A percentile compares a stretch with the other conserved stretches of the same genome.
phyloP scores from a whole-genome alignment of 2,797 vertebrate genomes.

The Eremophila alpestris region DNA sequence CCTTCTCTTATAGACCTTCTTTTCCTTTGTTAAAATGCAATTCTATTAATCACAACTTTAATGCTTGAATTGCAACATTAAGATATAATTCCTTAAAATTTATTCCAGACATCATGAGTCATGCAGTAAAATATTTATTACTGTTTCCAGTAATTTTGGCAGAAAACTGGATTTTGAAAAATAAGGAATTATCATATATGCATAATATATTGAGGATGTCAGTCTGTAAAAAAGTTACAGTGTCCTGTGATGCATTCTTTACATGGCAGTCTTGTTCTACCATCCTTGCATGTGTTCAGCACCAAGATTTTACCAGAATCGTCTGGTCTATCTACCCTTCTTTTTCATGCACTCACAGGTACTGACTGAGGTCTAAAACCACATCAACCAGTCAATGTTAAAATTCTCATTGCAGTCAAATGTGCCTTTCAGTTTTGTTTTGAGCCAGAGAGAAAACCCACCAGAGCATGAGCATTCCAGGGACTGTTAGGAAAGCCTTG shows the following conservation, averaged over 20 bases:
- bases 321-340: neutral
- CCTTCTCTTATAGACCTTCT: neutral
- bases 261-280: neutral
- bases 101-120: constrained; percentile 60
- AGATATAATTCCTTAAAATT: constrained; percentile 73
- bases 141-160: constrained; percentile 53
- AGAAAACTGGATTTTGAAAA: constrained; percentile 15
- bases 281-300: neutral
- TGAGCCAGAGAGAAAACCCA: neutral
- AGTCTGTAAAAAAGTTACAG: neutral
- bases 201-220: neutral
- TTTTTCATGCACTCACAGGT: neutral
- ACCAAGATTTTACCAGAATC: neutral
- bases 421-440: neutral
- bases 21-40: constrained; percentile 36
- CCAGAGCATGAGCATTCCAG: neutral
- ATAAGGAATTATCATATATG: neutral
- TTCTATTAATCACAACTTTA: constrained; percentile 67
- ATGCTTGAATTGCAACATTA: constrained; percentile 62
- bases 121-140: constrained; percentile 73
- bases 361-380: neutral
- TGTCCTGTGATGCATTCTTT: neutral
- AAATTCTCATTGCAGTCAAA: neutral
- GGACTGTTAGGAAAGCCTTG: neutral
- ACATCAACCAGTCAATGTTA: neutral